Evolutionary conservation across 1,140 invertebrate genomes (phyloP), one percentile per base, ranked within the genome.

Genomic region (Pantala flavescens): DNA sequence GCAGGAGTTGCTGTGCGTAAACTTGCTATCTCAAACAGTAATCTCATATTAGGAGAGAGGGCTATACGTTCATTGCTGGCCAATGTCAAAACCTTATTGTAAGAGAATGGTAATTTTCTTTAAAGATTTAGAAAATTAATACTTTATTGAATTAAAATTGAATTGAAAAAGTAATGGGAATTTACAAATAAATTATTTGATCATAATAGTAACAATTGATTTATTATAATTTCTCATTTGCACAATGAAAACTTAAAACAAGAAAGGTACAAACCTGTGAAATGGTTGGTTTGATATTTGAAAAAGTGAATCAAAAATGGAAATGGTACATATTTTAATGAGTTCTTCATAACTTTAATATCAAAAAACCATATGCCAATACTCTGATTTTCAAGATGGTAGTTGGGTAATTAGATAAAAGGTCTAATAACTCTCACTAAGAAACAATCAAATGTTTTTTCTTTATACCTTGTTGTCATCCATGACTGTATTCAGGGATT

Each of bases 41-140:
- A 84, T 49, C 96, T 86, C 96, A 98, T 98, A 0, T 89, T 86
- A 43, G 90, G 89, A 0, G 94, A 98, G 43, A 98, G 81, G 0
- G 96, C 93, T 63, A 98, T 98, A 76, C 96, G 87, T 81, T 98
- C 96, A 79, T 97, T 97, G 82, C 93, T 96, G 2, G 95, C 95
- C 77, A 98, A 82, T 0, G 95, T 98, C 73, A 98, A 82, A 14
- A 97, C 90, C 87, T 88, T 70, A 7, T 78, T 78, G 75, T 76
- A 73, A 76, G 71, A 76, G 23, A 71, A 24, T 72, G 3, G 3
- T 72, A 72, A 2, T 72, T 3, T 63, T 7, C 2, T 63, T n/a
- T n/a, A 63, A 19, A 19, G 5, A 63, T 3, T 14, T 3, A 72
- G 3, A 23, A 7, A 7, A 24, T 72, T 2, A 71, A 71, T 71